Conservation (phyloP, 2,888 invertebrate genomes). For the Ormyrus thymus region DNA sequence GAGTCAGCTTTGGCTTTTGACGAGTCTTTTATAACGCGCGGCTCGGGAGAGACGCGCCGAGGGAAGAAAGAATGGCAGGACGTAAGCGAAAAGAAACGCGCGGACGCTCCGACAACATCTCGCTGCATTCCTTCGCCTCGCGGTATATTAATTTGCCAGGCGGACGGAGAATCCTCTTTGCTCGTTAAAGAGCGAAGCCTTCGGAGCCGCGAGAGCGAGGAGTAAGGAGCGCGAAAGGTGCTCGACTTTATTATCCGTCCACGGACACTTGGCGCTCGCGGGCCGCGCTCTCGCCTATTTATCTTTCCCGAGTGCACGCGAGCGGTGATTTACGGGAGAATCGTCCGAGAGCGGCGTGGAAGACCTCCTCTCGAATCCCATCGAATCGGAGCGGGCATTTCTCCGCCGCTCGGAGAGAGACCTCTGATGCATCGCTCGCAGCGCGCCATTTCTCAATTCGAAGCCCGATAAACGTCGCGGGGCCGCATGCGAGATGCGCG, state of each 20-base stretch:
- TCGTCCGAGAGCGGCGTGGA: conserved; percentile 1
- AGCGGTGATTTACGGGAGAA: conserved; percentile 45
- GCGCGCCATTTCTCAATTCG: too few species aligned
- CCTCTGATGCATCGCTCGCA: too few species aligned
- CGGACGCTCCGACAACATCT: neutral
- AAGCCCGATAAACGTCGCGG: too few species aligned
- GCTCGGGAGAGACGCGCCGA: neutral
- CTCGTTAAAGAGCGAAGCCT: neutral
- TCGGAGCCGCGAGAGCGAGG: neutral
- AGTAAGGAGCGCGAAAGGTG: conserved; percentile 9
- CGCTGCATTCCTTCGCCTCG: neutral
- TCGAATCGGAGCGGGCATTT: conserved; percentile 10
- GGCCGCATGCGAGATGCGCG: too few species aligned
- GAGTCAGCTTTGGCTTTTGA: conserved; percentile 25
- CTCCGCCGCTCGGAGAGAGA: too few species aligned
- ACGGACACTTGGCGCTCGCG: conserved; percentile 26
- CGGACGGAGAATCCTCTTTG: neutral
- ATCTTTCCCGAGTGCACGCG: conserved; percentile 32
- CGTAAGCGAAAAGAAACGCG: neutral
- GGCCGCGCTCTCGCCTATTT: conserved; percentile 21
- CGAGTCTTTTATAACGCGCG: conserved; percentile 39
- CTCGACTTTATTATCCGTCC: conserved; percentile 35
- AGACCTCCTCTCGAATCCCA: conserved; percentile 23
- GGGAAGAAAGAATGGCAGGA: neutral
- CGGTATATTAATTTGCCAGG: conserved; percentile 32